phyloP scores from a whole-genome alignment of 2,113 vertebrate genomes.

The Clarias batrachus region DNA sequence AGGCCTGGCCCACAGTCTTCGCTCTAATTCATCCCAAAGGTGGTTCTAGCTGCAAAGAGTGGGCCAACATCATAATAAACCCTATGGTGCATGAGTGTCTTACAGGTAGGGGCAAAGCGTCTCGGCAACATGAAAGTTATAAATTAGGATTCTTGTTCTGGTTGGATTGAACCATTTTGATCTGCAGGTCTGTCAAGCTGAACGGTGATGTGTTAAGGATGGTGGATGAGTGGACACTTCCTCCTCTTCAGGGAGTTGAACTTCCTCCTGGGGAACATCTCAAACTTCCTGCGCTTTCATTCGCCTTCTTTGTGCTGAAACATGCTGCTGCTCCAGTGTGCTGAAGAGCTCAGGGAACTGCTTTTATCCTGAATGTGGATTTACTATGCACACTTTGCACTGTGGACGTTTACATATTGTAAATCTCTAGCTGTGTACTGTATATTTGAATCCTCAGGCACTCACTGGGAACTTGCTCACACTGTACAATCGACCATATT shows the following conservation, averaged over 20 bases:
- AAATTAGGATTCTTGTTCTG: background rate
- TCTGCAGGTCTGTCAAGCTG: slow-evolving; percentile 75
- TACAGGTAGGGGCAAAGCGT: background rate
- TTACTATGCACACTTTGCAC: background rate
- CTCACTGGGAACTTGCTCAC: background rate
- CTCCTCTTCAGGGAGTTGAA: slow-evolving; percentile 68
- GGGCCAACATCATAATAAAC: no score
- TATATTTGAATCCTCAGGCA: background rate
- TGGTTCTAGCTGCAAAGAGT: no score
- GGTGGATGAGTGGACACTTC: slow-evolving; percentile 82
- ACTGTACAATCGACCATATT: background rate
- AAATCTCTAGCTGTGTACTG: background rate
- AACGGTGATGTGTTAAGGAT: slow-evolving; percentile 81
- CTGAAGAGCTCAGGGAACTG: background rate
- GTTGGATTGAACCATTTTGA: background rate
- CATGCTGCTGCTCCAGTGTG: slow-evolving; percentile 78
- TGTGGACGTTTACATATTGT: background rate
- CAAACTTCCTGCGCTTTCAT: slow-evolving; percentile 80
- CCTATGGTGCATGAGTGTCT: background rate
- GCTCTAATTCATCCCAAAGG: no score
- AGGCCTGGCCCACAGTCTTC: no score
- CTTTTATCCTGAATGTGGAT: background rate
- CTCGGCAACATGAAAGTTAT: background rate
- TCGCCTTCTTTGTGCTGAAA: slow-evolving; percentile 83
- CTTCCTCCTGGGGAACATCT: slow-evolving; percentile 70